A percentile compares a stretch with the other conserved stretches of the same genome.
These are phyloP conservation scores for Stegana nigrithorax DNA, from an alignment of 2,888 invertebrate species.

Conservation along the genomic window DNA sequence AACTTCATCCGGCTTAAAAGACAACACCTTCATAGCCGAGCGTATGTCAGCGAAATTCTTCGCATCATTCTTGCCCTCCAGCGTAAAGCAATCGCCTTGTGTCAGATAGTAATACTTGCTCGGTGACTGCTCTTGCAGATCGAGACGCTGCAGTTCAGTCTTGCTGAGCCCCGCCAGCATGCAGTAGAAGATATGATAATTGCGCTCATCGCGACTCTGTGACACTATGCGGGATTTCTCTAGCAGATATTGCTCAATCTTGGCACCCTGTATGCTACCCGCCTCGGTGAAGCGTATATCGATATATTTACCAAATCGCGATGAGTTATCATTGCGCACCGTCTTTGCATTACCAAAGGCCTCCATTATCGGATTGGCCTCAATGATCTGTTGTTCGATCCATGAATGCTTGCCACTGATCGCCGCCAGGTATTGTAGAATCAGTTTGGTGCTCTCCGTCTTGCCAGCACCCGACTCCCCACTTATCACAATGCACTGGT, in stretches of 20 bases:
- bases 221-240: conserved; percentile 94
- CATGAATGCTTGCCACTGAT: conserved; percentile 95
- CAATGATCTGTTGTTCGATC: conserved; percentile 97
- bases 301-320: conserved; percentile 95
- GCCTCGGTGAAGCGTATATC: conserved; percentile 86
- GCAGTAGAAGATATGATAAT: conserved; percentile 96
- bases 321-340: conserved; percentile 94
- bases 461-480: conserved; percentile 97
- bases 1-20: conserved; percentile 85
- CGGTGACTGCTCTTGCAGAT: conserved; percentile 75
- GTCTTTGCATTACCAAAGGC: conserved; percentile 98
- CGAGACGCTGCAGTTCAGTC: conserved; percentile 83
- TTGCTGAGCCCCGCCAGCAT: conserved; percentile 84
- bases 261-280: conserved; percentile 92
- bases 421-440: conserved; percentile 92
- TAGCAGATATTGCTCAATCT: conserved; percentile 93
- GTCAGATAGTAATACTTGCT: conserved; percentile 84
- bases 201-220: conserved; percentile 90
- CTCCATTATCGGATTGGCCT: conserved; percentile 96
- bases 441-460: conserved; percentile 94
- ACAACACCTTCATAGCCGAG: conserved; percentile 92
- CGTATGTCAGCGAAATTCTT: conserved; percentile 88
- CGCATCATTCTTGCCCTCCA: conserved; percentile 84
- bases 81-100: conserved; percentile 74
- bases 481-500: conserved; percentile 96